Conservation (phyloP, 1,140 invertebrate species). For the Lycorma delicatula region DNA sequence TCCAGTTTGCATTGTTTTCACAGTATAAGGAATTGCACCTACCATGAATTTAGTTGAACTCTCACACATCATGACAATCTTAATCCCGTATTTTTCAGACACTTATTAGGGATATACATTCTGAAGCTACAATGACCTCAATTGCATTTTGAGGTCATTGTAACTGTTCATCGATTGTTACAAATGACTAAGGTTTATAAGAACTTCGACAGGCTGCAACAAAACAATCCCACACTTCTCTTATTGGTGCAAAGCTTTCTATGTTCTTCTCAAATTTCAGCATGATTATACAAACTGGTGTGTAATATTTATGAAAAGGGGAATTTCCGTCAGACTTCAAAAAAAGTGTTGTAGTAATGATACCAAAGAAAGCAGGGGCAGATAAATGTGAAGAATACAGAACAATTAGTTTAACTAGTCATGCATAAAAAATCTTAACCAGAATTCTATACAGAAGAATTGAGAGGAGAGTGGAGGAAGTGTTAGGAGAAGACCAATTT, state of each 20-base stretch:
- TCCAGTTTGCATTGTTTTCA: constrained; percentile 26
- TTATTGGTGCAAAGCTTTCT: constrained; percentile 35
- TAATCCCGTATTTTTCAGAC: constrained; percentile 35
- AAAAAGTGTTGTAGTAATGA: no score
- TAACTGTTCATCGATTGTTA: constrained; percentile 37
- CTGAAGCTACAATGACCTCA: constrained; percentile 34
- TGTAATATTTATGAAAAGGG: no score
- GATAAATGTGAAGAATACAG: no score
- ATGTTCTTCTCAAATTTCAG: constrained; percentile 24
- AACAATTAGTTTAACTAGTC: no score
- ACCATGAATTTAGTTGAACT: constrained; percentile 31
- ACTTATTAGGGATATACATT: constrained; percentile 36
- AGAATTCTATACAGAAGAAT: no score
- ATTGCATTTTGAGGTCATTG: no score
- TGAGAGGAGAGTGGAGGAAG: no score
- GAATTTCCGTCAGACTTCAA: no score
- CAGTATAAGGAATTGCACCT: constrained; percentile 34
- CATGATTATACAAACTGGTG: no score
- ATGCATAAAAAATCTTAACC: no score
- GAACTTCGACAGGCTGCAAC: constrained; percentile 8
- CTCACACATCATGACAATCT: constrained; percentile 35
- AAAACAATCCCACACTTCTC: constrained; percentile 33
- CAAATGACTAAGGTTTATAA: constrained; percentile 7
- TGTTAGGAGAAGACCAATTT: no score
- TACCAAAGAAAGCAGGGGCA: no score